These are phyloP conservation scores for Nothura maculosa DNA, from an alignment of 2,797 vertebrate species.

Conservation along the genomic window DNA sequence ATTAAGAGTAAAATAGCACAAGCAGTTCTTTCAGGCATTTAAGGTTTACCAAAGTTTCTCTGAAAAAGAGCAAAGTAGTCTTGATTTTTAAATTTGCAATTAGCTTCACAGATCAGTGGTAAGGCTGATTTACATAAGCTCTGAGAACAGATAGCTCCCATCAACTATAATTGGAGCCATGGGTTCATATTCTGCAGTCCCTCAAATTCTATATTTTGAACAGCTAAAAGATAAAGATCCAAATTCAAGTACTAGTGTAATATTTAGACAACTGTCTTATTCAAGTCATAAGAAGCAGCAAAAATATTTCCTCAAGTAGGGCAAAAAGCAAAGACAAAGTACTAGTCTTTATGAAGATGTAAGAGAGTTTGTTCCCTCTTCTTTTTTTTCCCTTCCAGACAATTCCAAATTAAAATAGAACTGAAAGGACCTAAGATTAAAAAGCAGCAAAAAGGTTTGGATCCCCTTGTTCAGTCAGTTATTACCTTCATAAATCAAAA, in stretches of 20 bases:
- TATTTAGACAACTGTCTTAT: not conserved
- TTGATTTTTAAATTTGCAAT: slow-evolving; percentile 37
- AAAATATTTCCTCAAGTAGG: not conserved
- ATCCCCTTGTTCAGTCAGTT: not conserved
- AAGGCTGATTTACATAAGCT: slow-evolving; percentile 21
- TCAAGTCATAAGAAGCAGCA: not conserved
- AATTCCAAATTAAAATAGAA: slow-evolving; percentile 57
- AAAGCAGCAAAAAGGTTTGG: slow-evolving; percentile 32
- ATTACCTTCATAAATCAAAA: slow-evolving; percentile 69
- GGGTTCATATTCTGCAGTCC: not conserved
- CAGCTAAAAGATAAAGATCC: not conserved
- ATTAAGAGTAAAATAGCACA: slow-evolving; percentile 24
- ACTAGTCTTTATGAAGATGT: not conserved
- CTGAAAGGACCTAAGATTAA: not conserved
- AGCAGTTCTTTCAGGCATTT: not conserved
- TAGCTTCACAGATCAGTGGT: slow-evolving; percentile 40
- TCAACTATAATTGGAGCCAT: slow-evolving; percentile 12
- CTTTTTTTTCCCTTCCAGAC: not conserved
- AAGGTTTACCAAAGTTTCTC: slow-evolving; percentile 26
- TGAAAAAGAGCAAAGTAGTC: slow-evolving; percentile 30
- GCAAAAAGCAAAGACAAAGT: not conserved
- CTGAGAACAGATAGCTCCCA: not conserved
- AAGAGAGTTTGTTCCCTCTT: not conserved
- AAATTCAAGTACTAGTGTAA: not conserved
- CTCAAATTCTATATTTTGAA: not conserved